Evolutionary conservation across 2,797 vertebrate genomes (phyloP).

Genomic region (Syngnathus acus): DNA sequence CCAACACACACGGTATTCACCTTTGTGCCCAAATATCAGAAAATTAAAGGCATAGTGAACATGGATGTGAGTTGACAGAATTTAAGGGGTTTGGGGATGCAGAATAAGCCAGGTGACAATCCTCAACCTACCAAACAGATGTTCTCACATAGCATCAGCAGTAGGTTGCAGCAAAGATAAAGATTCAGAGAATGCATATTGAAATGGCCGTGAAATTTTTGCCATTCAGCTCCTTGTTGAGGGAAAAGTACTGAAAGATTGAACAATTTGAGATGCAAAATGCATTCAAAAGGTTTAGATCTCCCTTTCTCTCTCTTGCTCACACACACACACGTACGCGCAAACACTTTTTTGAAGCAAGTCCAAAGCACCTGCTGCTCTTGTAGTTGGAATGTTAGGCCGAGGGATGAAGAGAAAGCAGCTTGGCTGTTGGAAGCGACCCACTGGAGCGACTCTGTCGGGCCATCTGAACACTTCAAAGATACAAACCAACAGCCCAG

Average conservation of each 20-base stretch:
- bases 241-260: background rate
- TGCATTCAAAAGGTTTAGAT: background rate
- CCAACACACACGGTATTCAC: constrained; percentile 38
- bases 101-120: constrained; percentile 16
- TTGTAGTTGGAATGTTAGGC: constrained; percentile 11
- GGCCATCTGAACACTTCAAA: constrained; percentile 43
- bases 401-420: constrained; percentile 33
- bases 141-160: too few species aligned
- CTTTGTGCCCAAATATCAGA: constrained; percentile 44
- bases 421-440: constrained; percentile 43
- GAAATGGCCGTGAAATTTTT: background rate
- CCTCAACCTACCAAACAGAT: constrained; percentile 31
- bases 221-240: background rate
- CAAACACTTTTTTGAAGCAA: constrained; percentile 49
- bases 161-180: too few species aligned
- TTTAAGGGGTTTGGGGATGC: constrained; percentile 52
- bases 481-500: constrained; percentile 22
- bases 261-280: background rate
- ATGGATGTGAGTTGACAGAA: constrained; percentile 58
- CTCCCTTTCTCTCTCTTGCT: background rate
- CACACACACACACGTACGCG: constrained; percentile 3
- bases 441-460: constrained; percentile 6
- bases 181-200: too few species aligned
- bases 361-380: constrained; percentile 54
- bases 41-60: constrained; percentile 54